Conservation (phyloP, 2,797 vertebrate genomes). For the Sebastiscus albofasciatus region DNA sequence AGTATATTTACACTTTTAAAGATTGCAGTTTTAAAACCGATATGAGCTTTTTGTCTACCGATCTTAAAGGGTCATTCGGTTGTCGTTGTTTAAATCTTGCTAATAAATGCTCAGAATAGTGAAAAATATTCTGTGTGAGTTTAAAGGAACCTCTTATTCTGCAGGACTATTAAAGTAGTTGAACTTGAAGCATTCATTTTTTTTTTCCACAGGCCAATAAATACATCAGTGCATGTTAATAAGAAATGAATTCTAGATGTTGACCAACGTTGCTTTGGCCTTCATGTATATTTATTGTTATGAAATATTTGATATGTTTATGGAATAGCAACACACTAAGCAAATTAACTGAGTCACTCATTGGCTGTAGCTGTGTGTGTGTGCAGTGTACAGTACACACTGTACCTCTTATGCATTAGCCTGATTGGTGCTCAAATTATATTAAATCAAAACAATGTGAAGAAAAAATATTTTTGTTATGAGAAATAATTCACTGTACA, state of each 20-base stretch:
- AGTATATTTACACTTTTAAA: too few species aligned
- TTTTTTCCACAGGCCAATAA: background rate
- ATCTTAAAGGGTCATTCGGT: too few species aligned
- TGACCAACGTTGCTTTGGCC: background rate
- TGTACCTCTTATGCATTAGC: slow-evolving; percentile 30
- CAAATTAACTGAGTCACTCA: background rate
- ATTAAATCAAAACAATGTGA: background rate
- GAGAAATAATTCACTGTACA: background rate
- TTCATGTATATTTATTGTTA: background rate
- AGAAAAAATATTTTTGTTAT: background rate
- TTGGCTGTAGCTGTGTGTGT: background rate
- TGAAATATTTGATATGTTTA: background rate
- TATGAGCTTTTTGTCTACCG: too few species aligned
- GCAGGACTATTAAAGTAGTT: background rate
- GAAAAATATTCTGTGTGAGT: too few species aligned
- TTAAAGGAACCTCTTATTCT: background rate
- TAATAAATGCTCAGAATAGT: too few species aligned
- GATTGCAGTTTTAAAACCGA: too few species aligned
- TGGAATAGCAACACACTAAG: slow-evolving; percentile 16
- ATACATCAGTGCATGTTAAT: background rate
- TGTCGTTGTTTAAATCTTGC: too few species aligned
- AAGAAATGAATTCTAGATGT: background rate
- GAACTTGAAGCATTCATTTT: too few species aligned
- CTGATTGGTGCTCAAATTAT: slow-evolving; percentile 31
- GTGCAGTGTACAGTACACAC: background rate